Evolutionary conservation across 2,888 invertebrate genomes (phyloP), one percentile per base, ranked within the genome.

Genomic region (Stenchaetothrips biformis): DNA sequence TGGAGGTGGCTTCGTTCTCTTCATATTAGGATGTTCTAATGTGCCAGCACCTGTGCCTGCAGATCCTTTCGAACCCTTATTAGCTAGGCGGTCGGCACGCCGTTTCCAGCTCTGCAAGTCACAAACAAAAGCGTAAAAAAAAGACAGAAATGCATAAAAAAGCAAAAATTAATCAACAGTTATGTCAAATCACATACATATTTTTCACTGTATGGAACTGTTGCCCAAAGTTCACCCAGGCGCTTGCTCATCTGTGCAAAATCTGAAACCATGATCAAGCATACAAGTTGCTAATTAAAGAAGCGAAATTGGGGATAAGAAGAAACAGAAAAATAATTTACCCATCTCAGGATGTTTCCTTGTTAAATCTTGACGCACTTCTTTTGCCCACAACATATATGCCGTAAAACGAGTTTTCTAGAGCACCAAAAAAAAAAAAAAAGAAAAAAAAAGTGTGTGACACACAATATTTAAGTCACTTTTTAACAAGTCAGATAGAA

Each of bases 321-420:
- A 48, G 79, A 48, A 77, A 62, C 74, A 62, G 53, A 47, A 78
- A n/a, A 83, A 83, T 59, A 81, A 84, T 86, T 87, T 86, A 90
- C 90, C 95, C 90, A 94, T 91, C 81, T 92, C 91, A 0, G 94
- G 94, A 85, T 92, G 91, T 82, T 92, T 90, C 79, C 91, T 89
- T 49, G 93, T 88, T 81, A 95, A 88, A 83, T 92, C 92, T 82
- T 93, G 92, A 74, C 96, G 90, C 25, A 93, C 91, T 84, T 95
- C 94, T 83, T 94, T 93, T 0, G 96, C 94, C 95, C 96, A 97
- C 85, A 96, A 88, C 92, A 95, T 95, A 87, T 96, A 97, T 0
- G 96, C 96, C 0, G 96, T 96, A 82, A 93, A 93, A 79, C 94
- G 89, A 0, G 92, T 91, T 87, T 93, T 93, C 89, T 89, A 85